Evolutionary conservation across 2,797 vertebrate genomes (phyloP), one percentile per base, ranked within the genome.

Genomic region (Crocodylus rhombifer): DNA sequence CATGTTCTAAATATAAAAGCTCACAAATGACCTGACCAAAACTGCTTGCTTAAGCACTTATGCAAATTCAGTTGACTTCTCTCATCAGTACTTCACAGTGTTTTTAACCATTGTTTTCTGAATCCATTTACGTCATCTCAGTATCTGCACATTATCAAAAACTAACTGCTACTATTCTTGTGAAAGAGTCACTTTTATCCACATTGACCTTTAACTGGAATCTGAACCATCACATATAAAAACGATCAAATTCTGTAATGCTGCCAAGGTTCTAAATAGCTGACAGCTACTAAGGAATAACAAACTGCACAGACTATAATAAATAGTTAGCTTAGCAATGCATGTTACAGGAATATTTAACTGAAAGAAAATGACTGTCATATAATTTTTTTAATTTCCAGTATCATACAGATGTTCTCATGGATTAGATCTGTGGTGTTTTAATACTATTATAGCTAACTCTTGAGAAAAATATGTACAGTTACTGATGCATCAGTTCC

Each of bases 1-100:
- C 86, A 75, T 9, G 89, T 92, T 96, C 92, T 93, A 96, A 93
- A 89, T 84, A 95, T 93, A 97, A 93, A 91, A 92, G 86, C 74
- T 93, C 91, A 90, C 95, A 90, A 95, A 94, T 56, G 82, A 89
- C 91, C 71, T 57, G 69, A 86, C 88, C 83, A 94, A 88, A 90
- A 92, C 28, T 86, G 80, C 42, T 95, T 94, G 76, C 84, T 80
- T 80, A 88, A 92, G 86, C 5, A 14, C 63, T 90, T 82, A 80
- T 58, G 71, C 25, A 91, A 94, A 89, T 30, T 73, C 87, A 91
- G 42, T 16, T 76, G 56, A 86, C 73, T 82, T 36, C 42, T 89
- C 88, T 89, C 75, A 92, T 63, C 93, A 78, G 80, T 84, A 87
- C 36, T 13, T n/a, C 64, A 16, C 69, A 69, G 28, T 12, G 82